Base-by-base conservation (phyloP, 2,797 vertebrate species). In the Sebastes matsubarae region DNA sequence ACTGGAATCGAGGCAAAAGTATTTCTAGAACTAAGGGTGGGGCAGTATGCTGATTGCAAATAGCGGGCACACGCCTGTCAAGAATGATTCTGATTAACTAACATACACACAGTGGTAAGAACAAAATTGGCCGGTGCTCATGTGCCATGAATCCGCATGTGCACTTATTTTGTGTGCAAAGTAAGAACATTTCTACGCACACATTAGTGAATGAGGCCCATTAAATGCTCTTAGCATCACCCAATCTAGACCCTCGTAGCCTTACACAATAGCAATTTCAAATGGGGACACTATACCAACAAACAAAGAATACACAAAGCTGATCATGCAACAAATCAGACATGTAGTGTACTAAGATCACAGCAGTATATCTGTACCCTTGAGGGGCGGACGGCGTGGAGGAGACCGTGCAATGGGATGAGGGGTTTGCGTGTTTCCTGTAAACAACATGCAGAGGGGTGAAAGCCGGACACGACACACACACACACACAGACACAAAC, bases 361-460 rank as follows among this genome's bases (percentile, higher is more conserved):
- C 88, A 91, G 83, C 82, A 84, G 92, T 91, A 16, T 42, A 80
- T 94, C 91, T 95, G 94, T 97, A 96, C 96, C 96, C 95, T 95
- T 94, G 91, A 92, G 94, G 92, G 93, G 92, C 29, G 93, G 93
- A 93, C 88, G 94, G 84, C 67, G 92, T 75, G 94, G 93, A 94
- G 91, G 93, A 88, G 82, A 80, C 94, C 78, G 92, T 92, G 90
- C 91, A 90, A 92, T 95, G 94, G 95, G 95, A 92, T 96, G 91
- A 92, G 93, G 95, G 91, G 94, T 94, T 95, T 96, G 95, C 91
- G 90, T 90, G 91, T 90, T 93, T 91, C 92, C 94, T 96, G 96
- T 64, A 92, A 95, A 96, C 94, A 95, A 91, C 91, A 94, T 82
- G 92, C 89, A 94, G 89, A 94, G 90, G 93, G 71, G 86, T 93